These are phyloP conservation scores for Spizella passerina DNA, from an alignment of 2,797 vertebrate species.

Conservation along the genomic window DNA sequence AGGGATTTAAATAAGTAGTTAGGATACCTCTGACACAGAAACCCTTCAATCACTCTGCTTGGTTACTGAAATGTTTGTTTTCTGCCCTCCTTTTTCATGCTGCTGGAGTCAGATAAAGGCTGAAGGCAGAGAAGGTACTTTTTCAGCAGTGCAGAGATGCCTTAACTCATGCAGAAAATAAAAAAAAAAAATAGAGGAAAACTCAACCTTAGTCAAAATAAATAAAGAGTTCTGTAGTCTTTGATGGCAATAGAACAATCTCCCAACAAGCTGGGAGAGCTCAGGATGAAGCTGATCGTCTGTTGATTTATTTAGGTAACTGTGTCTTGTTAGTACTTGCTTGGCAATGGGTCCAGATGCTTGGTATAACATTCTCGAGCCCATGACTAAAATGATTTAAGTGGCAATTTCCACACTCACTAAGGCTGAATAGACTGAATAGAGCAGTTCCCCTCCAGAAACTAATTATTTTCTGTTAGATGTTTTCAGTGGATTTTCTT, in stretches of 20 bases:
- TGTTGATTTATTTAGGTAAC: conserved; percentile 12
- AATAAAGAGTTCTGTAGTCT: not conserved
- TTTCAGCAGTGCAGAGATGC: not conserved
- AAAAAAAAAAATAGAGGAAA: not conserved
- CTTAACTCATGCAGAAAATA: not conserved
- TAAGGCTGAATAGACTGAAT: not conserved
- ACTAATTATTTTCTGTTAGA: not conserved
- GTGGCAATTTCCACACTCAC: not conserved
- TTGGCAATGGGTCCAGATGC: not conserved
- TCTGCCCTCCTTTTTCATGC: not conserved
- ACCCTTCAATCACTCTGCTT: not conserved
- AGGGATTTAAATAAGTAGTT: not conserved
- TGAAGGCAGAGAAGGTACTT: not conserved
- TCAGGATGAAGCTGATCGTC: not conserved
- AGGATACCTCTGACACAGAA: not conserved
- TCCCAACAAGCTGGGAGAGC: not conserved
- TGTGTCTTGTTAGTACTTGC: not conserved
- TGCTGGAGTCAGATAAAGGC: not conserved
- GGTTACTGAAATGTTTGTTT: not conserved
- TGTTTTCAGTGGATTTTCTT: not conserved
- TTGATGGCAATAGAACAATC: not conserved
- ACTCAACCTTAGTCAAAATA: not conserved
- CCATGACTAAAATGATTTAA: not conserved
- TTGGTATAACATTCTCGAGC: conserved; percentile 8
- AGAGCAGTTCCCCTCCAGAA: not conserved